A percentile compares a stretch with the other conserved stretches of the same genome.
These are phyloP conservation scores for Cladopsammia gracilis DNA, from an alignment of 64 coral and sea anemone genomes.

Conservation along the genomic window DNA sequence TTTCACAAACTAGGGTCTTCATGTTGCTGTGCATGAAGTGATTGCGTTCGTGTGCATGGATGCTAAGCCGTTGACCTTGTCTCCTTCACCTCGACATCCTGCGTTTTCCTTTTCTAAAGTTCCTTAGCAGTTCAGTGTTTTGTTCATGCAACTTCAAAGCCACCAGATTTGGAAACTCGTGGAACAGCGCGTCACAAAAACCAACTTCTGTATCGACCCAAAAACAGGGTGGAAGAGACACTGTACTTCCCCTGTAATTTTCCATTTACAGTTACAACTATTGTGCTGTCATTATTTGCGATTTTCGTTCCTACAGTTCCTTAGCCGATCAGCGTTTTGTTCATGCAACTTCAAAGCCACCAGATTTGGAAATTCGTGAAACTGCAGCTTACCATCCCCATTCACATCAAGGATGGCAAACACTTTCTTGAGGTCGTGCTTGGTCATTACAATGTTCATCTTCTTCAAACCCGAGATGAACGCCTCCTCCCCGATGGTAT, in stretches of 20 bases:
- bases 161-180: slow-evolving; percentile 30
- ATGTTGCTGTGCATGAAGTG: too few relatives aligned
- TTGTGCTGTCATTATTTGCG: not conserved
- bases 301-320: not conserved
- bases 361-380: slow-evolving; percentile 38
- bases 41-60: too few relatives aligned
- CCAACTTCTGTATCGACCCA: too few relatives aligned
- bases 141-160: not conserved
- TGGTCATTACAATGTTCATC: slow-evolving; percentile 30
- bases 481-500: slow-evolving; percentile 1
- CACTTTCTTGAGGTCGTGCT: slow-evolving; percentile 18
- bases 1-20: too few relatives aligned
- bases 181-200: not conserved
- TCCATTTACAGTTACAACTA: too few relatives aligned
- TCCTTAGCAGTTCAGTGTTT: not conserved
- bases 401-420: slow-evolving; percentile 38
- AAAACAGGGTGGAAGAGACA: too few relatives aligned
- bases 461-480: slow-evolving; percentile 41
- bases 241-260: too few relatives aligned
- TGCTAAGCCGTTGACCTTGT: too few relatives aligned
- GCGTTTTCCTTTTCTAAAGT: not conserved
- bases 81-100: too few relatives aligned
- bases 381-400: slow-evolving; percentile 36
- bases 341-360: not conserved
- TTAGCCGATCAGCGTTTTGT: not conserved